These are phyloP conservation scores for Electrona antarctica DNA, from an alignment of 2,113 vertebrate genomes.

Conservation along the genomic window DNA sequence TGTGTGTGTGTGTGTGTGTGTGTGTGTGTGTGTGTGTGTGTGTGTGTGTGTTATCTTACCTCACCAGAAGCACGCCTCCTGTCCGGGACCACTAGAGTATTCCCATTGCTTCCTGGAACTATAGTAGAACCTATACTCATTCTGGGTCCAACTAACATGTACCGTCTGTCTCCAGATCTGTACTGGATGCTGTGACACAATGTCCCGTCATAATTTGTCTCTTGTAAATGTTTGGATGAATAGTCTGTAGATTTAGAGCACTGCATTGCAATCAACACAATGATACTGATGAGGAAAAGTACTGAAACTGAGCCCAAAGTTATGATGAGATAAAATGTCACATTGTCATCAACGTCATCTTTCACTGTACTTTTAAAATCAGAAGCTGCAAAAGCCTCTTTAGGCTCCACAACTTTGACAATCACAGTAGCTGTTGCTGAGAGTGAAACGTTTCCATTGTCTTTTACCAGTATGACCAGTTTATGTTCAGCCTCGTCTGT, in stretches of 20 bases:
- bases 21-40: too few species aligned
- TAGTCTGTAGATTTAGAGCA: conserved; percentile 46
- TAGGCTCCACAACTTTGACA: conserved; percentile 39
- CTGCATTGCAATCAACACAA: conserved; percentile 53
- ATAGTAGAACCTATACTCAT: conserved; percentile 58
- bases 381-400: too few species aligned
- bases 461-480: too few species aligned
- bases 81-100: conserved; percentile 55
- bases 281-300: conserved; percentile 53
- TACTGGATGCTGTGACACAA: conserved; percentile 23
- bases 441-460: conserved; percentile 14
- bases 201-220: too few species aligned
- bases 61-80: conserved; percentile 43
- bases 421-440: conserved; percentile 53
- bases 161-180: conserved; percentile 65
- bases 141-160: conserved; percentile 66
- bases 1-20: too few species aligned
- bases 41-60: conserved; percentile 40
- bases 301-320: conserved; percentile 52
- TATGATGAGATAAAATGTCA: conserved; percentile 56
- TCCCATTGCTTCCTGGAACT: conserved; percentile 48
- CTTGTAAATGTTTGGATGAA: conserved; percentile 19
- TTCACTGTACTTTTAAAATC: conserved; percentile 17
- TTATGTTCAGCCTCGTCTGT: too few species aligned
- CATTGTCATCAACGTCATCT: conserved; percentile 21